Conservation (phyloP, 2,888 invertebrate genomes). For the Neocrepidodera transversa region DNA sequence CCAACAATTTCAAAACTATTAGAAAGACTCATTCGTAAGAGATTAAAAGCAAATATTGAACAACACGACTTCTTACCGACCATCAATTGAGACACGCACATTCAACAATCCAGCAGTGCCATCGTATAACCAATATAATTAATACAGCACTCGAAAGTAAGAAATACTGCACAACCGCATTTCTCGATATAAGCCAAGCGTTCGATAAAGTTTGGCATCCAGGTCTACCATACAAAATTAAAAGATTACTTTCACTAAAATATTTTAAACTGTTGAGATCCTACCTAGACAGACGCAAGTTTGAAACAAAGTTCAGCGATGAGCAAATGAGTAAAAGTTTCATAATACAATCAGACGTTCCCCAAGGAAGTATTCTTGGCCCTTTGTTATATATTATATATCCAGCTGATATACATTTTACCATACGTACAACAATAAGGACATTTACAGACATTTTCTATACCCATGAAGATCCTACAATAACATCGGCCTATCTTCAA, state of each 20-base stretch:
- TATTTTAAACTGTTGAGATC: background rate
- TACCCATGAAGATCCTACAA: background rate
- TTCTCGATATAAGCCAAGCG: background rate
- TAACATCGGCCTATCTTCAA: background rate
- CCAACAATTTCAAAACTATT: slow-evolving; percentile 12
- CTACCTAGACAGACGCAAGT: background rate
- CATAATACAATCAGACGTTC: background rate
- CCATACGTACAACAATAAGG: background rate
- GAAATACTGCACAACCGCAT: background rate
- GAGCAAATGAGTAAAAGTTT: background rate
- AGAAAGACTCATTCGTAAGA: slow-evolving; percentile 1
- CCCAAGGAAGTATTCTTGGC: background rate
- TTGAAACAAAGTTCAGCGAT: background rate
- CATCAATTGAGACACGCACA: background rate
- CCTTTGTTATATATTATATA: background rate
- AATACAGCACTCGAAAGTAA: background rate
- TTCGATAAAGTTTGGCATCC: background rate
- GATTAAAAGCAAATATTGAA: background rate
- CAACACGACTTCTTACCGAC: no score
- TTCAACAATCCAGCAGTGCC: background rate
- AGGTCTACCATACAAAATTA: background rate
- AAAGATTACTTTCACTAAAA: background rate
- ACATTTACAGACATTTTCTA: slow-evolving; percentile 5
- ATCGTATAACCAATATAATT: background rate
- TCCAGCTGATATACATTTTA: background rate